Base-by-base conservation (phyloP, 2,888 invertebrate genomes). In the Dione juno region DNA sequence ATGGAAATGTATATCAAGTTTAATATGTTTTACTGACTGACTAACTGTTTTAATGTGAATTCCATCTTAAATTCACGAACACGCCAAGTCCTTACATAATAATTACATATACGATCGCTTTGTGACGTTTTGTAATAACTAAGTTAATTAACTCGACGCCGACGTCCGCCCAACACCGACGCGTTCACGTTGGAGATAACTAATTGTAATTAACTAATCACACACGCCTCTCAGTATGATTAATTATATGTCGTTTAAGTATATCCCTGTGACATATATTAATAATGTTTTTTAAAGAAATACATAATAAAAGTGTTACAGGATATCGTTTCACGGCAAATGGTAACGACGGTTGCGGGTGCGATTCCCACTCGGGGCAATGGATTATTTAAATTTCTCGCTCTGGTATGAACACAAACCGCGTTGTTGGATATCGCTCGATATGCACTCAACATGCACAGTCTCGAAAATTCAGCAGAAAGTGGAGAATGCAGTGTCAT, bases 141-240 rank as follows among this genome's bases (percentile, higher is more conserved):
- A 77, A 83, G 81, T 87, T 87, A 88, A 88, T 88, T 88, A 88
- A 87, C 80, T 76, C 74, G 76, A 76, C 75, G 71, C 77, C 74
- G 69, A 70, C 70, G 68, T 64, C 71, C 70, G 73, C 73, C 74
- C 67, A 67, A 59, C 66, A 54, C 61, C 70, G 76, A 76, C 75
- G 75, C 75, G 69, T 67, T 69, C 70, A 41, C 66, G 69, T 59
- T 72, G 66, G 69, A 73, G 75, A 78, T 75, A 74, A 76, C 75
- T 76, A 74, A 75, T 76, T 76, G 68, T 75, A 78, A 77, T 78
- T 78, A 76, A 77, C 74, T 77, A 75, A 77, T 78, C 77, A 75
- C 68, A 73, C 66, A 74, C 76, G 73, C 67, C 58, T 70, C 71
- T 70, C 65, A 19, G 67, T 67, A 35, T 75, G 48, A 71, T 75